phyloP scores from a whole-genome alignment of 2,888 invertebrate species.

The Branchipolynoe longqiensis region DNA sequence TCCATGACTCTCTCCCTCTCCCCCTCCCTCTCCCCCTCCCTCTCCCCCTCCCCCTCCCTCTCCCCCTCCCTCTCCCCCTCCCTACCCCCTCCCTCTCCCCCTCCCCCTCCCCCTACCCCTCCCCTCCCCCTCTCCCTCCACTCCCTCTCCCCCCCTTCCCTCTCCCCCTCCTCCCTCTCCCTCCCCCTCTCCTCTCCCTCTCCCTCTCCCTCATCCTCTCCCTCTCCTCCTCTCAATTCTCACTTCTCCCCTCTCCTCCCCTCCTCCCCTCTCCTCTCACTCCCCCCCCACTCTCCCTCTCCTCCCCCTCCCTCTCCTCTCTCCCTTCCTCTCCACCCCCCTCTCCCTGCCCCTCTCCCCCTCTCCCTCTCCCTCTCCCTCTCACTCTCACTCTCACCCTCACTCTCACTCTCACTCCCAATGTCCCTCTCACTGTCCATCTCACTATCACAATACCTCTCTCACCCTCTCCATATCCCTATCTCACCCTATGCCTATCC shows the following conservation, averaged over 20 bases:
- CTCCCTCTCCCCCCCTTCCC: conserved; percentile 12
- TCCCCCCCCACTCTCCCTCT: neutral
- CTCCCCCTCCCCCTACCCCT: neutral
- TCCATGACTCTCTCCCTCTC: neutral
- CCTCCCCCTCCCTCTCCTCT: neutral
- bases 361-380: conserved; percentile 1
- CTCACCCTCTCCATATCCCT: no score
- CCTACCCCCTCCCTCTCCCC: neutral
- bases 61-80: neutral
- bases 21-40: neutral
- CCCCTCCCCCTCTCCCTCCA: neutral
- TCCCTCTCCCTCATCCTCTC: neutral
- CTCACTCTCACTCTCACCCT: neutral
- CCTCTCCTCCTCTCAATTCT: neutral
- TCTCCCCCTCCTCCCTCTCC: conserved; percentile 1
- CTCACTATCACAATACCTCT: no score
- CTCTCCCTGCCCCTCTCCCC: conserved; percentile 1
- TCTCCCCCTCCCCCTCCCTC: neutral
- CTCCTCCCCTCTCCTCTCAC: conserved; percentile 1
- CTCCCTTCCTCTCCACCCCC: neutral
- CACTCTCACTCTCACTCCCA: neutral
- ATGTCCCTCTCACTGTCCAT: neutral
- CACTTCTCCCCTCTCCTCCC: conserved; percentile 2
- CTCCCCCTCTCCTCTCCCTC: neutral
- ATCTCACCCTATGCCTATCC: no score